A percentile compares a stretch with the other conserved stretches of the same genome.
Evolutionary conservation across 2,888 invertebrate genomes (phyloP).

Genomic region (Eristalis tenax): DNA sequence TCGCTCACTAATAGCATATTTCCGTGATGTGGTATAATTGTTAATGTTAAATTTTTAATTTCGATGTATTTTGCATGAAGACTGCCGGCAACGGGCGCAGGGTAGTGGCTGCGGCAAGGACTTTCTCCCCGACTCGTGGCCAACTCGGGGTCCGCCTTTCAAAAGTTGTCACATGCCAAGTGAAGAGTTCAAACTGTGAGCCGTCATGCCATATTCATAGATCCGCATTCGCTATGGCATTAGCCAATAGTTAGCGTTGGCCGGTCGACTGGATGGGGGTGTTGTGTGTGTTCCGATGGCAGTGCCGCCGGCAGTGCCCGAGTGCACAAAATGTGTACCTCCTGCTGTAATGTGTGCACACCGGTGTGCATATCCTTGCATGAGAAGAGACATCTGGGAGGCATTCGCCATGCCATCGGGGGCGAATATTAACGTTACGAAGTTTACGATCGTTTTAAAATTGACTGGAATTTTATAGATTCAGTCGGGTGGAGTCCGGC

Average conservation of each 20-base stretch:
- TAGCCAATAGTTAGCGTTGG: slow-evolving; percentile 22
- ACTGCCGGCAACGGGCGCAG: slow-evolving; percentile 1
- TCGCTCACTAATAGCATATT: slow-evolving; percentile 68
- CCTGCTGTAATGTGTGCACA: slow-evolving; percentile 13
- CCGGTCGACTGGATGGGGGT: background rate
- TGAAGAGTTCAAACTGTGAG: slow-evolving; percentile 56
- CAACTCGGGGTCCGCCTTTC: background rate
- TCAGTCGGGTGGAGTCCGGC: slow-evolving; percentile 47
- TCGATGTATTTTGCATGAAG: slow-evolving; percentile 65
- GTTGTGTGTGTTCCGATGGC: background rate
- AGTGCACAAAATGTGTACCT: background rate
- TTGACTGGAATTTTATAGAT: slow-evolving; percentile 67
- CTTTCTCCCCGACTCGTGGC: background rate
- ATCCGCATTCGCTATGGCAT: slow-evolving; percentile 1
- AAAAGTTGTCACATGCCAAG: slow-evolving; percentile 15
- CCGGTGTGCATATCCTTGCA: slow-evolving; percentile 46
- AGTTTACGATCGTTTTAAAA: slow-evolving; percentile 69
- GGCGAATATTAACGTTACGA: slow-evolving; percentile 66
- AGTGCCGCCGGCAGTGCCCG: no score
- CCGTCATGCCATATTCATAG: slow-evolving; percentile 50
- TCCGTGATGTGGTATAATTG: slow-evolving; percentile 70
- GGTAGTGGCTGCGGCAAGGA: slow-evolving; percentile 24
- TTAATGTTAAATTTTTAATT: slow-evolving; percentile 69
- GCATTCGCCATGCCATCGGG: slow-evolving; percentile 31
- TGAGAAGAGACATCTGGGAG: slow-evolving; percentile 69